These are phyloP conservation scores for Bovichtus diacanthus DNA, from an alignment of 2,797 vertebrate species.

Conservation along the genomic window DNA sequence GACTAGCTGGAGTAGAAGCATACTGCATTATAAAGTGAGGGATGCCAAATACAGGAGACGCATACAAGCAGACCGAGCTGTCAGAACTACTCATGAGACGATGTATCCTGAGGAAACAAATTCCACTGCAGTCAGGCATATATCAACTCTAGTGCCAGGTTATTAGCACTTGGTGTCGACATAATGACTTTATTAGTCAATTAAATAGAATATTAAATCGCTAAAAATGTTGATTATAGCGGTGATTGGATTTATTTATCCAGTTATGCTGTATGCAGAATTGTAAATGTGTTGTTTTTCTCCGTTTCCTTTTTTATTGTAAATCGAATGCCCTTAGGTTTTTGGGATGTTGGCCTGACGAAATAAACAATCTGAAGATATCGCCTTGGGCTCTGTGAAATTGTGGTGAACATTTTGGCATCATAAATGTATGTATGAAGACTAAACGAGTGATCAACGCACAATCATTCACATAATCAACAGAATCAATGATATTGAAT, in stretches of 20 bases:
- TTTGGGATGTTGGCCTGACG: background rate
- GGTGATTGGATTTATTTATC: background rate
- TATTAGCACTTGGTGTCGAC: slow-evolving; percentile 22
- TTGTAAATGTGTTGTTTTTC: background rate
- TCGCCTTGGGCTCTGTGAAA: background rate
- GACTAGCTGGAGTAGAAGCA: slow-evolving; percentile 52
- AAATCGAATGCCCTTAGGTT: background rate
- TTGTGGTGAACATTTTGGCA: background rate
- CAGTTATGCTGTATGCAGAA: background rate
- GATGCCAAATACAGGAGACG: slow-evolving; percentile 64
- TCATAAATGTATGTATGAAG: background rate
- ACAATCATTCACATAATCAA: background rate
- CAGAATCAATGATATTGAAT: background rate
- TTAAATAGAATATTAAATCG: background rate
- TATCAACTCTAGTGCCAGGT: background rate
- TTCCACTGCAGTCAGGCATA: slow-evolving; percentile 35
- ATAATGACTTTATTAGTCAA: slow-evolving; percentile 15
- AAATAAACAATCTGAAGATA: background rate
- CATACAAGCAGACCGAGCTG: slow-evolving; percentile 54
- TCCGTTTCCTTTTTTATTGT: background rate
- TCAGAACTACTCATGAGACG: slow-evolving; percentile 49
- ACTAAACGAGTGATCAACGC: background rate
- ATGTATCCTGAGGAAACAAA: slow-evolving; percentile 51
- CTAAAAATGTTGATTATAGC: background rate
- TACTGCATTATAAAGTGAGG: slow-evolving; percentile 64